phyloP scores from a whole-genome alignment of 2,888 invertebrate genomes.

The Xanthostigma xanthostigma region DNA sequence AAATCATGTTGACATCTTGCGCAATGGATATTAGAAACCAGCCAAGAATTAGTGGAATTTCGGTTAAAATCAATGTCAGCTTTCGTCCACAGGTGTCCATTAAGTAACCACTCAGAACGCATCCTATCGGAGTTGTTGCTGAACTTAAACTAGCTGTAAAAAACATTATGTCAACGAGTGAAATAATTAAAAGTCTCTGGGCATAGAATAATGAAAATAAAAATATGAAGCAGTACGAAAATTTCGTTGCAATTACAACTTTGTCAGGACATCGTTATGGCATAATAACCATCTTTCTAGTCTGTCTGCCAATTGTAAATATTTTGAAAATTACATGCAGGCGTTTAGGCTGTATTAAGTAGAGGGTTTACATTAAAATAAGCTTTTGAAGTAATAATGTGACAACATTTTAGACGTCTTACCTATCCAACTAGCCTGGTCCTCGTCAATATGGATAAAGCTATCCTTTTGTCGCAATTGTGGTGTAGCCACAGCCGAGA shows the following conservation, averaged over 20 bases:
- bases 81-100: constrained; percentile 55
- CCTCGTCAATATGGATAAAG: constrained; percentile 35
- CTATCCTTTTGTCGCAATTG: constrained; percentile 37
- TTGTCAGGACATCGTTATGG: no score
- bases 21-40: constrained; percentile 48
- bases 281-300: no score
- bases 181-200: no score
- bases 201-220: no score
- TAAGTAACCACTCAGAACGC: constrained; percentile 51
- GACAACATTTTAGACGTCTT: constrained; percentile 16
- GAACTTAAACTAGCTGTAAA: constrained; percentile 47
- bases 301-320: no score
- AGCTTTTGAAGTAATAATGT: no score
- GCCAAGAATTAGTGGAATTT: constrained; percentile 50
- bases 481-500: constrained; percentile 49
- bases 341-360: no score
- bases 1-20: constrained; percentile 42
- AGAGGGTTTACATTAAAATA: no score
- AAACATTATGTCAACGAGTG: not conserved
- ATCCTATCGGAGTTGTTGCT: constrained; percentile 52
- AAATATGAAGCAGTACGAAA: no score
- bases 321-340: no score
- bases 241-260: no score
- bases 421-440: constrained; percentile 54
- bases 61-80: constrained; percentile 44